Conservation (phyloP, 2,888 invertebrate genomes). For the Eupithecia insigniata region DNA sequence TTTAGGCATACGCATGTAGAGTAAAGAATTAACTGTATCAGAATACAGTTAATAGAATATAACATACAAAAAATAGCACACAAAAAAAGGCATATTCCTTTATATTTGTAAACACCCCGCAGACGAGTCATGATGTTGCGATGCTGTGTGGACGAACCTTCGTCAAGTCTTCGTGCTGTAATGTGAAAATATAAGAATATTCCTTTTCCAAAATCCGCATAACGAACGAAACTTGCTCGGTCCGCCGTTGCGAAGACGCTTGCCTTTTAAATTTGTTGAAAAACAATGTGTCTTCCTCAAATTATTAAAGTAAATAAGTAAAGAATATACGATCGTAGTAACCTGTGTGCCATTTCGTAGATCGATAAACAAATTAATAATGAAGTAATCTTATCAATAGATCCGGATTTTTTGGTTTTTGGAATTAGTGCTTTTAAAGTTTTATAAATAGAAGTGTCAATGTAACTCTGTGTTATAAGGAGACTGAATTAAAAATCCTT, state of each 20-base stretch:
- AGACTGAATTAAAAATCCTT: conserved; percentile 1
- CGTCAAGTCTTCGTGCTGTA: too few species aligned
- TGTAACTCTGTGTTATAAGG: not conserved
- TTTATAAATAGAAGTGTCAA: conserved; percentile 18
- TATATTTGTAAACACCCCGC: too few species aligned
- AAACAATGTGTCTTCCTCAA: not conserved
- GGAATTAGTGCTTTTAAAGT: not conserved
- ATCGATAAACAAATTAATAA: not conserved
- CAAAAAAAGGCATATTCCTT: too few species aligned
- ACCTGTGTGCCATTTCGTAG: conserved; percentile 9
- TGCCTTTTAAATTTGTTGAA: not conserved
- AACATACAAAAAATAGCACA: too few species aligned
- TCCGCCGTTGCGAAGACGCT: too few species aligned
- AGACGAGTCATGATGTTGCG: too few species aligned
- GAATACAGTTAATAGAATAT: too few species aligned
- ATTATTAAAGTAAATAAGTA: not conserved
- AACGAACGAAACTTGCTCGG: too few species aligned
- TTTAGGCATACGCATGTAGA: not conserved
- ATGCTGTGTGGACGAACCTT: too few species aligned
- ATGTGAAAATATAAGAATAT: too few species aligned
- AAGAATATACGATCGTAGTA: not conserved
- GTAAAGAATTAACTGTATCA: not conserved
- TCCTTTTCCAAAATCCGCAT: not conserved
- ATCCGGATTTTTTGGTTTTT: conserved; percentile 14
- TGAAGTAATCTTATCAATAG: not conserved